Percentiles rank a stretch among this genome's conserved stretches.
Evolutionary conservation across 2,888 invertebrate species (phyloP).

Genomic region (Nudaria mundana): DNA sequence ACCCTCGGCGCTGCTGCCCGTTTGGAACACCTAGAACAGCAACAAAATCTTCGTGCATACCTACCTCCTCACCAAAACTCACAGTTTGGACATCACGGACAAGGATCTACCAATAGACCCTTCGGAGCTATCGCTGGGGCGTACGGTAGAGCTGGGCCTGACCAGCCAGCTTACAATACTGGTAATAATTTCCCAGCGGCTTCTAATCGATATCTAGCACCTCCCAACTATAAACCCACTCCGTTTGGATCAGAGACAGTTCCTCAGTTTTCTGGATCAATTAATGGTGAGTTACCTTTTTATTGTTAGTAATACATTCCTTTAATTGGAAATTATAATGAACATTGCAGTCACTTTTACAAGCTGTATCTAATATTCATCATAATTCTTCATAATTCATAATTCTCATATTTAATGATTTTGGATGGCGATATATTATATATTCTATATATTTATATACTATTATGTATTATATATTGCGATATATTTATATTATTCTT

Average conservation of each 20-base stretch:
- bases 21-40: constrained; percentile 58
- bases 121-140: constrained; percentile 23
- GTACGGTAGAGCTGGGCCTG: constrained; percentile 17
- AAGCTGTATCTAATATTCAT: too few relatives aligned
- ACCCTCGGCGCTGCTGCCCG: constrained; percentile 61
- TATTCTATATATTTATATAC: too few relatives aligned
- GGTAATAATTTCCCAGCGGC: constrained; percentile 42
- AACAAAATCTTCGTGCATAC: constrained; percentile 43
- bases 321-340: too few relatives aligned
- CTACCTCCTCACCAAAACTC: constrained; percentile 55
- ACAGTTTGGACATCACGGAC: not conserved
- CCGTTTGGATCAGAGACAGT: not conserved
- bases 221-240: constrained; percentile 56
- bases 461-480: too few relatives aligned
- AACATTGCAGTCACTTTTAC: too few relatives aligned
- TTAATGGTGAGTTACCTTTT: not conserved
- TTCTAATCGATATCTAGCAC: constrained; percentile 68
- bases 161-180: constrained; percentile 13
- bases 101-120: constrained; percentile 20
- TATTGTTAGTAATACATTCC: too few relatives aligned
- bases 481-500: too few relatives aligned
- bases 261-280: not conserved
- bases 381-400: too few relatives aligned
- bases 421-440: too few relatives aligned
- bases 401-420: too few relatives aligned